Evolutionary conservation across 2,113 vertebrate genomes (phyloP).

Genomic region (Seriola dumerili): DNA sequence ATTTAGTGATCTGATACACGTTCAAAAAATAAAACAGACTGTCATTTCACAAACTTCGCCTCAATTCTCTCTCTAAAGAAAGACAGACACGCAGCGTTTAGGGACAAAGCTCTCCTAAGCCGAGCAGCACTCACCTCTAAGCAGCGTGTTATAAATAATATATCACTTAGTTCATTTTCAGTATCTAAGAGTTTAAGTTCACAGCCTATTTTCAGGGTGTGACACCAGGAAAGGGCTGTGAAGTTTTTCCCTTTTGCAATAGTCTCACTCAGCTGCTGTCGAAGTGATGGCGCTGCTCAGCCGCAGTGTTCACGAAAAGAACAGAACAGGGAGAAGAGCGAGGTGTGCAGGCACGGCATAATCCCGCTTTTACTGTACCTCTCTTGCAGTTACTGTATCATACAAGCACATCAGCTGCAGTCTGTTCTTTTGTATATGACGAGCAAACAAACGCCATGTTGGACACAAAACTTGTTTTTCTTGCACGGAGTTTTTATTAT

Average conservation of each 20-base stretch:
- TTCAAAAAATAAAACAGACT: neutral
- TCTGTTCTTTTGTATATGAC: neutral
- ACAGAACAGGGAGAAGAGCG: neutral
- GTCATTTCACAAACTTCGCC: neutral
- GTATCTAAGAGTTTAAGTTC: conserved; percentile 45
- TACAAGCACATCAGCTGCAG: neutral
- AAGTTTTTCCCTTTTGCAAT: conserved; percentile 35
- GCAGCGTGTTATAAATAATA: conserved; percentile 49
- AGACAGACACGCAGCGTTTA: conserved; percentile 12
- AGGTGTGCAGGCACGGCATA: neutral
- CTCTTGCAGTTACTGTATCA: neutral
- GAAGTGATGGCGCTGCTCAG: conserved; percentile 29
- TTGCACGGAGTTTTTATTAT: too few species aligned
- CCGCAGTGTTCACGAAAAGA: conserved; percentile 4
- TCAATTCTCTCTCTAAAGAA: neutral
- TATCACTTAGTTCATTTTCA: conserved; percentile 47
- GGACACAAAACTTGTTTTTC: neutral
- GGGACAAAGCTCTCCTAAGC: conserved; percentile 11
- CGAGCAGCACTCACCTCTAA: conserved; percentile 22
- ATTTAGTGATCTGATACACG: neutral
- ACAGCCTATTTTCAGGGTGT: conserved; percentile 60
- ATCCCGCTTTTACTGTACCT: neutral
- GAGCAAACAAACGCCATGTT: neutral
- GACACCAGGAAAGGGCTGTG: conserved; percentile 45
- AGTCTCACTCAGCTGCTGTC: conserved; percentile 36